A percentile compares a stretch with the other conserved stretches of the same genome.
Evolutionary conservation across 2,797 vertebrate genomes (phyloP).

Genomic region (Alca torda): DNA sequence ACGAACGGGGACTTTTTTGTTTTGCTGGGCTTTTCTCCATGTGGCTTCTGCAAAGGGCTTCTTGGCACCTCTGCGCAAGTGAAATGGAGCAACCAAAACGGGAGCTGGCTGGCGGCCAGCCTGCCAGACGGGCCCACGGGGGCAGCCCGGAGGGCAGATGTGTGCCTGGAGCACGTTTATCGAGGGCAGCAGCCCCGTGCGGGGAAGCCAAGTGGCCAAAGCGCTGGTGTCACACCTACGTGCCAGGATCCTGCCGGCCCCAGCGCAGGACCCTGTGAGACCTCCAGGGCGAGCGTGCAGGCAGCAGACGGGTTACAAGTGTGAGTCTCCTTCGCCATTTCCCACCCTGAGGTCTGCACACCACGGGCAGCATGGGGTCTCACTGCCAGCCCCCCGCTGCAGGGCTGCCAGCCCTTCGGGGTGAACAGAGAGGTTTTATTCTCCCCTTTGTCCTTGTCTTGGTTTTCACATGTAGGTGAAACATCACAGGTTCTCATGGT

Average conservation of each 20-base stretch:
- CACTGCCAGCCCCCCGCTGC: neutral
- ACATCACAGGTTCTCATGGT: neutral
- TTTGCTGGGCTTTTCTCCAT: neutral
- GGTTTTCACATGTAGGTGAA: neutral
- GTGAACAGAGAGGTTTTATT: neutral
- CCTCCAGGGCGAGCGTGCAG: rapidly evolving
- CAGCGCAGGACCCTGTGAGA: rapidly evolving
- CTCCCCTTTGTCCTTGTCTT: neutral
- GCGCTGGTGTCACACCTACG: rapidly evolving
- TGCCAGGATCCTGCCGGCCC: neutral
- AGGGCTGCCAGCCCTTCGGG: neutral
- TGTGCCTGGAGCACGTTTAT: neutral
- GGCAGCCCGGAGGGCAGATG: neutral
- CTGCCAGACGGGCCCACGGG: neutral
- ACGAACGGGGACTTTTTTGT: neutral
- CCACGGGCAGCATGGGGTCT: neutral
- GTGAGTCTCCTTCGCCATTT: neutral
- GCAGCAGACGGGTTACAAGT: neutral
- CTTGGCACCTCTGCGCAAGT: neutral
- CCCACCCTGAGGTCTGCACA: neutral
- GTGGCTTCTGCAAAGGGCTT: neutral
- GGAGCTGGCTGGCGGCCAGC: neutral
- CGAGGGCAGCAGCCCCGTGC: neutral
- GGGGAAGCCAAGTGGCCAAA: neutral
- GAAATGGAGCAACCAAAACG: neutral